These are phyloP conservation scores for Balaeniceps rex DNA, from an alignment of 2,113 vertebrate genomes.

Conservation along the genomic window DNA sequence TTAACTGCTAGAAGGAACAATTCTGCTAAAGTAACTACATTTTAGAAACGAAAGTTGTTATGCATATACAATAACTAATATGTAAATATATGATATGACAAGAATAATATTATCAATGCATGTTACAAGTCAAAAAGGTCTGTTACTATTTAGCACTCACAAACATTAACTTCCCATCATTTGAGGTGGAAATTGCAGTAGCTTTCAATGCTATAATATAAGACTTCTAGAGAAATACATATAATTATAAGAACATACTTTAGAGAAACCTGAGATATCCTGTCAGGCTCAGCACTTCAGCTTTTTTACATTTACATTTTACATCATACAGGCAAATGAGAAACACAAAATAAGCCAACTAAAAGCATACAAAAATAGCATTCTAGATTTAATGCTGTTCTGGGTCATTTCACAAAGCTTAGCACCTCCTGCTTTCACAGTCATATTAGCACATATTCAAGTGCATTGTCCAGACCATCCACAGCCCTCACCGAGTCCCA, in stretches of 20 bases:
- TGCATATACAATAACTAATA: not conserved
- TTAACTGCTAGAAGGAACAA: not conserved
- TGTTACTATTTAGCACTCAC: not conserved
- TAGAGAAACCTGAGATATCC: not conserved
- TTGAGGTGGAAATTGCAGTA: not conserved
- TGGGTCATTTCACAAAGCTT: not conserved
- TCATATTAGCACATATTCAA: not conserved
- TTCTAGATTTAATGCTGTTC: not conserved
- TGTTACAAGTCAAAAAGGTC: not conserved
- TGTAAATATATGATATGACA: not conserved
- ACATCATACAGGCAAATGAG: not conserved
- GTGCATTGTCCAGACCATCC: not conserved
- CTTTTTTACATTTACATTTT: not conserved
- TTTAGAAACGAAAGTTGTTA: not conserved
- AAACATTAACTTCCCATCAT: not conserved
- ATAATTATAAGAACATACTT: not conserved
- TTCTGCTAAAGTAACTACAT: not conserved
- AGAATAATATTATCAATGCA: not conserved
- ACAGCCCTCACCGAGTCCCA: not conserved
- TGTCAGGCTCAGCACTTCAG: not conserved
- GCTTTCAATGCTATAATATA: not conserved
- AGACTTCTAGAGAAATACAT: not conserved
- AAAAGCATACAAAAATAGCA: not conserved
- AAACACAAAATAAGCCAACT: not conserved
- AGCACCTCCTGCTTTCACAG: not conserved